Percentiles rank a stretch among this genome's conserved stretches.
Conservation (phyloP, 2,888 invertebrate species). For the Sphecodes monilicornis region DNA sequence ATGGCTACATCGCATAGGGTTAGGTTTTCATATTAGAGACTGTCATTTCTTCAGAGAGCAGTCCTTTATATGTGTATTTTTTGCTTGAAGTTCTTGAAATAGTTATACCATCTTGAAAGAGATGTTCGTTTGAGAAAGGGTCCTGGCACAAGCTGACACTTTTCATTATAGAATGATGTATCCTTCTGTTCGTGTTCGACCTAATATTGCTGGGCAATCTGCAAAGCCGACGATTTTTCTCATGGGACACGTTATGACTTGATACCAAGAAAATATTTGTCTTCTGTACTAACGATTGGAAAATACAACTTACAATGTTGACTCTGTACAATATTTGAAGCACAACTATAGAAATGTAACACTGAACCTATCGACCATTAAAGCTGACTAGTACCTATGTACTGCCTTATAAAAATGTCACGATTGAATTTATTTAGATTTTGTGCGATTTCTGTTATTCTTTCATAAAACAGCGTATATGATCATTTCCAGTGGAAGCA, state of each 20-base stretch:
- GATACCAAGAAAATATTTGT: neutral
- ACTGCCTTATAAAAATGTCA: no score
- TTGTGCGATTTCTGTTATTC: no score
- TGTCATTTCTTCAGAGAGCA: neutral
- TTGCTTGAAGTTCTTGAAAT: neutral
- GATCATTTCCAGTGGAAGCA: no score
- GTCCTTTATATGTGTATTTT: neutral
- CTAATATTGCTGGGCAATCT: neutral
- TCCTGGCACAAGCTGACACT: neutral
- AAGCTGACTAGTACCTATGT: no score
- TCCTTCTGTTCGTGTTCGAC: neutral
- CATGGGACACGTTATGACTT: neutral
- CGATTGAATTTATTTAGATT: no score
- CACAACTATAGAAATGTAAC: neutral
- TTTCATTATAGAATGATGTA: slow-evolving; percentile 6
- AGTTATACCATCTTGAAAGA: neutral
- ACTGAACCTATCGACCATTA: no score
- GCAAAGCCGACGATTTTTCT: neutral
- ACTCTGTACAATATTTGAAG: neutral
- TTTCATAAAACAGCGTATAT: no score
- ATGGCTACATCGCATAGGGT: neutral
- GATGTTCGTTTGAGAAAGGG: neutral
- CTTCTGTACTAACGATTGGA: neutral
- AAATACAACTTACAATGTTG: neutral
- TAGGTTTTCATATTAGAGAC: neutral